These are phyloP conservation scores for Amphipoea lucens DNA, from an alignment of 2,888 invertebrate species.

Conservation along the genomic window DNA sequence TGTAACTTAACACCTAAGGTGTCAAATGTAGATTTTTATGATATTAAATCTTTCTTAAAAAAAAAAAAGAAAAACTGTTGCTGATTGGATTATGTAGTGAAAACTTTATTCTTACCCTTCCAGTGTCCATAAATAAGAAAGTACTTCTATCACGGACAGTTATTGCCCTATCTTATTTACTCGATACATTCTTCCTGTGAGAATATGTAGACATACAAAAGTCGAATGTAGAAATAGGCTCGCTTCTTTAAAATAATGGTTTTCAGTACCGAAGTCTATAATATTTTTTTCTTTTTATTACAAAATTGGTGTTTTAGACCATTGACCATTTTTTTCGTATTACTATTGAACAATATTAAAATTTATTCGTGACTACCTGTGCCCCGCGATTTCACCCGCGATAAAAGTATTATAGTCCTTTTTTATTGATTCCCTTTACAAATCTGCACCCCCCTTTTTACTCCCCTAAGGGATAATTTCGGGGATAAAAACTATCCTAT, in stretches of 20 bases:
- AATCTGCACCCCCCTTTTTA: too few species aligned
- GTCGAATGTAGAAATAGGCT: too few species aligned
- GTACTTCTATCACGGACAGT: slow-evolving; percentile 18
- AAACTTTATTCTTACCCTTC: slow-evolving; percentile 5
- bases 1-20: background rate
- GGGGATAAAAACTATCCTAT: too few species aligned
- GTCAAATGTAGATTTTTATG: background rate
- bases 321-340: too few species aligned
- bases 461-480: too few species aligned
- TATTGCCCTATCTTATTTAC: slow-evolving; percentile 12
- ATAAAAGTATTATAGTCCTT: too few species aligned
- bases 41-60: background rate
- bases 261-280: too few species aligned
- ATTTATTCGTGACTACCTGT: too few species aligned
- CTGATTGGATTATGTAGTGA: slow-evolving; percentile 8
- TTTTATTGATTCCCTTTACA: too few species aligned
- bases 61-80: background rate
- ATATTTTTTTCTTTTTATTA: background rate
- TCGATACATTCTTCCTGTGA: slow-evolving; percentile 3
- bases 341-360: too few species aligned
- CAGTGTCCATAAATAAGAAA: slow-evolving; percentile 23
- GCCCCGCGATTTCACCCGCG: too few species aligned
- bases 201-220: background rate
- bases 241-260: background rate
- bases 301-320: background rate